Base-by-base conservation (phyloP, 2,113 vertebrate genomes). In the Sapajus apella region DNA sequence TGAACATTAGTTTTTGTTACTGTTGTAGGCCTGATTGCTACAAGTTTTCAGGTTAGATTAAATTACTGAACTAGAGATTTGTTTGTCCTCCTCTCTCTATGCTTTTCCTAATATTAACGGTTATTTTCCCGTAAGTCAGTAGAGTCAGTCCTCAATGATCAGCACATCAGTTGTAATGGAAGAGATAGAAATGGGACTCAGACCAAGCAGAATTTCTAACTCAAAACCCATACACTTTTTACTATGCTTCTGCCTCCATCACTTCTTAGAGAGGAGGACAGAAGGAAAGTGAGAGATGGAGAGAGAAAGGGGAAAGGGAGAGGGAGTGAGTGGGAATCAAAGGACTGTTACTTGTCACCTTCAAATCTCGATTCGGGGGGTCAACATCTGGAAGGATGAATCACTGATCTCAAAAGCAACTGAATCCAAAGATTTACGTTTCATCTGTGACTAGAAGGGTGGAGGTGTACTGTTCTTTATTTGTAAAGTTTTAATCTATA, bases 71-170 rank as follows among this genome's bases (percentile, higher is more conserved):
- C n/a, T 45, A 79, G 61, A 89, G 23, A 94, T 25, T 94, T 94
- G 47, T 84, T 90, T 95, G 61, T 97, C 12, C 27, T 79, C 18
- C 13, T 94, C 5, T 68, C 1, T 40, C 43, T 91, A 23, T 2
- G 66, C 25, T 96, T 93, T 93, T 76, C 50, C 73, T 70, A 87
- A 73, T 47, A 75, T 82, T 75, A 96, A 35, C 45, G n/a, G 32
- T 47, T 95, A 85, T 87, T 96, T 92, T 95, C 52, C 56, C 88
- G 16, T 95, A 55, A 92, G 56, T 80, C 58, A 83, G 58, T 86
- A 92, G 40, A 87, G 14, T 79, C 27, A 83, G 64, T 96, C 40
- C 81, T 97, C 72, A 96, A 3, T 90, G 56, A 75, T 95, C 66
- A 81, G 27, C 58, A 90, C 68, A 95, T 87, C 68, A 58, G 25